A percentile compares a stretch with the other conserved stretches of the same genome.
These are phyloP conservation scores for Synanthedon tipuliformis DNA, from an alignment of 2,888 invertebrate genomes.

Conservation along the genomic window DNA sequence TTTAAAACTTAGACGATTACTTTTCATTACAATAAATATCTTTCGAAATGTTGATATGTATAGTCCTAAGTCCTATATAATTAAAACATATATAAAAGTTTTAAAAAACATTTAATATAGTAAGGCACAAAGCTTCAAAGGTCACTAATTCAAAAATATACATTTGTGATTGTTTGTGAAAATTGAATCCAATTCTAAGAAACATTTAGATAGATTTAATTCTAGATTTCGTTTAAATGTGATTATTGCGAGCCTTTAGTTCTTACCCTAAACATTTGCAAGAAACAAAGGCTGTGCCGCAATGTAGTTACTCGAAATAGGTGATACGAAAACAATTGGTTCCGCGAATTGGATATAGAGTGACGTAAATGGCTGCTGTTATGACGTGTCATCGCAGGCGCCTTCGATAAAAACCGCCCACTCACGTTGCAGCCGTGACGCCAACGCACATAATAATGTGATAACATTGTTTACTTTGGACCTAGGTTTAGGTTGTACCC, in stretches of 20 bases:
- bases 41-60: no score
- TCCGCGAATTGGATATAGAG: conserved; percentile 7
- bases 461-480: conserved; percentile 15
- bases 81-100: no score
- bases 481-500: conserved; percentile 11
- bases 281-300: background rate
- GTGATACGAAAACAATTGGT: background rate
- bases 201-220: background rate
- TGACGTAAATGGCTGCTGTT: conserved; percentile 20
- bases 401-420: conserved; percentile 34
- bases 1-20: no score
- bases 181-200: no score
- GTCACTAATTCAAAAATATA: no score
- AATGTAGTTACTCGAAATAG: background rate
- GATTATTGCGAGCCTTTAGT: background rate
- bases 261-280: background rate
- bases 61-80: no score
- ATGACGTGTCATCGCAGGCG: conserved; percentile 34
- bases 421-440: conserved; percentile 48
- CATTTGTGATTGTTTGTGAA: no score
- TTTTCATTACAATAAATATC: no score
- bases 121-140: no score
- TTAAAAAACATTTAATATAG: no score
- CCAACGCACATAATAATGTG: conserved; percentile 35
- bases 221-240: background rate